A percentile compares a stretch with the other conserved stretches of the same genome.
phyloP scores from a whole-genome alignment of 2,797 vertebrate species.

The Okamejei kenojei region DNA sequence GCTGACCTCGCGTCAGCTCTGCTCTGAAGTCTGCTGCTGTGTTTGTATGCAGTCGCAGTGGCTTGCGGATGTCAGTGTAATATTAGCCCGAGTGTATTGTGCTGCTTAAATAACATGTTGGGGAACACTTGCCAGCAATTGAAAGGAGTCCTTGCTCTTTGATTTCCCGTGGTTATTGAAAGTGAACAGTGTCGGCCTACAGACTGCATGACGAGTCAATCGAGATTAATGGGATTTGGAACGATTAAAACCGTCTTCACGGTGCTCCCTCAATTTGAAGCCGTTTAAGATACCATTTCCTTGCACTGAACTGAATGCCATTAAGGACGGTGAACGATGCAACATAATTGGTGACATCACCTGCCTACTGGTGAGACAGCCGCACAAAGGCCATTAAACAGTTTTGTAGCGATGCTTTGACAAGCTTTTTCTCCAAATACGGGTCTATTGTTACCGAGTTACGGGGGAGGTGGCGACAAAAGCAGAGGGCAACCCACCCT shows the following conservation, averaged over 20 bases:
- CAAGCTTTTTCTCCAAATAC: constrained; percentile 21
- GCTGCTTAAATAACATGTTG: constrained; percentile 1
- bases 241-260: constrained; percentile 35
- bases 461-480: constrained; percentile 22
- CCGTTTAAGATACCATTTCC: constrained; percentile 32
- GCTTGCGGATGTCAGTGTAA: not conserved
- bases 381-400: constrained; percentile 32
- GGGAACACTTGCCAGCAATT: not conserved
- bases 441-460: constrained; percentile 8
- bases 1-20: not conserved
- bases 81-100: not conserved
- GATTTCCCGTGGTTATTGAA: constrained; percentile 24
- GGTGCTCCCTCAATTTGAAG: constrained; percentile 30
- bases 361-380: constrained; percentile 2
- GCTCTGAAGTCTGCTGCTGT: not conserved
- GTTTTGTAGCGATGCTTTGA: constrained; percentile 33
- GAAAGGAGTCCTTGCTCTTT: constrained; percentile 27
- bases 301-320: constrained; percentile 20
- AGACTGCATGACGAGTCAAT: constrained; percentile 23
- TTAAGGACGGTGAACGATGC: constrained; percentile 21
- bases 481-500: not conserved
- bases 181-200: not conserved
- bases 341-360: constrained; percentile 34
- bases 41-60: not conserved
- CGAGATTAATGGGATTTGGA: constrained; percentile 34